Conservation (phyloP, 2,888 invertebrate genomes). For the Carcina quercana region DNA sequence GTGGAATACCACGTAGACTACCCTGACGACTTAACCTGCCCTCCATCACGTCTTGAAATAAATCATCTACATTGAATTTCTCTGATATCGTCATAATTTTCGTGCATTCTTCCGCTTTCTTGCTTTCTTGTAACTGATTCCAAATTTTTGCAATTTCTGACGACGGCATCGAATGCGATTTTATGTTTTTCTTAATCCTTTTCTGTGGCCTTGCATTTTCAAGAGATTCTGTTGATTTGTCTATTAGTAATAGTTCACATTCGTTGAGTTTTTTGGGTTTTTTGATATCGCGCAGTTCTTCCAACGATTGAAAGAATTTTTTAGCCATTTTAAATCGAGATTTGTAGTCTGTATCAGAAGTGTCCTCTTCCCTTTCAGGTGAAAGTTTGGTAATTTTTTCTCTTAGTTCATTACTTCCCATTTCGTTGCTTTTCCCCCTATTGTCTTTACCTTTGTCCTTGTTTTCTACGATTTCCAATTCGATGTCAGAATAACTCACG, state of each 20-base stretch:
- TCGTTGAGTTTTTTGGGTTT: slow-evolving; percentile 50
- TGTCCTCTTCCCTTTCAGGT: slow-evolving; percentile 33
- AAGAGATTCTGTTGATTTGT: slow-evolving; percentile 53
- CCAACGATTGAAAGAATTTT: slow-evolving; percentile 64
- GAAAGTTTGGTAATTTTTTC: slow-evolving; percentile 36
- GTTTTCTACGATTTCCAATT: slow-evolving; percentile 58
- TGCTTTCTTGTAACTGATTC: slow-evolving; percentile 45
- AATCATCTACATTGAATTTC: slow-evolving; percentile 67
- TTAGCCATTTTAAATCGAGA: slow-evolving; percentile 64
- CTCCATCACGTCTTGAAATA: slow-evolving; percentile 65
- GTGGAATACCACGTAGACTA: slow-evolving; percentile 68
- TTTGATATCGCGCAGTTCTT: slow-evolving; percentile 48
- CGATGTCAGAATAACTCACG: slow-evolving; percentile 57
- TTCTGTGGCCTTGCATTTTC: slow-evolving; percentile 38
- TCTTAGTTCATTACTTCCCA: too few relatives aligned
- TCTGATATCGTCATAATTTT: slow-evolving; percentile 66
- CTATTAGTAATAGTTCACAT: slow-evolving; percentile 45
- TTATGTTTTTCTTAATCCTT: slow-evolving; percentile 43
- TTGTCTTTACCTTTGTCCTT: too few relatives aligned
- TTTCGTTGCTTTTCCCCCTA: too few relatives aligned
- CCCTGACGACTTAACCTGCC: slow-evolving; percentile 62
- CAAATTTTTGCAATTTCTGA: slow-evolving; percentile 57
- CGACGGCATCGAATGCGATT: slow-evolving; percentile 61
- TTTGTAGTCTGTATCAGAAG: slow-evolving; percentile 50
- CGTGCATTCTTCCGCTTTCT: slow-evolving; percentile 22